phyloP scores from a whole-genome alignment of 2,888 invertebrate species.

The Calameuta filiformis region DNA sequence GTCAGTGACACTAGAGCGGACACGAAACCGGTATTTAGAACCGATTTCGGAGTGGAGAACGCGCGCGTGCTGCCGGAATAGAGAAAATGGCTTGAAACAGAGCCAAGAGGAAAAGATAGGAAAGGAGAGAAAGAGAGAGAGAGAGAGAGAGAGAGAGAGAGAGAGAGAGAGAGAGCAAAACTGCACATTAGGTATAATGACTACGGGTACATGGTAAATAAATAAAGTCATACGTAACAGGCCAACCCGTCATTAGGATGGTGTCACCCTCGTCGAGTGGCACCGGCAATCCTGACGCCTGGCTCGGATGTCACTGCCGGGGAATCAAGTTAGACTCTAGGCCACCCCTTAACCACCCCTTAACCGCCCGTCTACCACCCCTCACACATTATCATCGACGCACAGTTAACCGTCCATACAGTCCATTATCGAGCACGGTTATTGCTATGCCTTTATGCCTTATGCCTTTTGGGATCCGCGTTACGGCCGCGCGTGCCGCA shows the following conservation, averaged over 20 bases:
- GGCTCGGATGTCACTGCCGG: slow-evolving; percentile 28
- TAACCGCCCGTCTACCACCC: neutral
- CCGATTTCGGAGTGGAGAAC: slow-evolving; percentile 34
- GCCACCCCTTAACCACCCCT: slow-evolving; percentile 15
- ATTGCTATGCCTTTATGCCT: slow-evolving; percentile 10
- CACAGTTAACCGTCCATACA: slow-evolving; percentile 11
- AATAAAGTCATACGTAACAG: slow-evolving; percentile 53
- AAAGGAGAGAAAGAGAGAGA: neutral
- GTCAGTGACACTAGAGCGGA: neutral
- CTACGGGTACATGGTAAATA: slow-evolving; percentile 48
- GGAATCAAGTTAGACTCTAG: slow-evolving; percentile 30
- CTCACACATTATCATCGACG: slow-evolving; percentile 25
- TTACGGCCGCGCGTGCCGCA: neutral
- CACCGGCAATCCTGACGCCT: slow-evolving; percentile 23
- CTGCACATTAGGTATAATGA: slow-evolving; percentile 52
- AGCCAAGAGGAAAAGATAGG: neutral
- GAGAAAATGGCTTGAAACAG: neutral
- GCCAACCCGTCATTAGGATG: slow-evolving; percentile 57
- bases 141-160: slow-evolving; percentile 27
- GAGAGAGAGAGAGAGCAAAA: slow-evolving; percentile 31
- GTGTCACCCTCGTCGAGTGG: slow-evolving; percentile 44
- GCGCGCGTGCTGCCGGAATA: slow-evolving; percentile 24
- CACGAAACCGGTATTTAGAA: slow-evolving; percentile 30
- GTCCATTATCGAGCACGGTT: slow-evolving; percentile 17
- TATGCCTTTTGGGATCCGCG: neutral